A percentile compares a stretch with the other conserved stretches of the same genome.
phyloP scores from a whole-genome alignment of 2,888 invertebrate species.

The Heliothis peltigera region DNA sequence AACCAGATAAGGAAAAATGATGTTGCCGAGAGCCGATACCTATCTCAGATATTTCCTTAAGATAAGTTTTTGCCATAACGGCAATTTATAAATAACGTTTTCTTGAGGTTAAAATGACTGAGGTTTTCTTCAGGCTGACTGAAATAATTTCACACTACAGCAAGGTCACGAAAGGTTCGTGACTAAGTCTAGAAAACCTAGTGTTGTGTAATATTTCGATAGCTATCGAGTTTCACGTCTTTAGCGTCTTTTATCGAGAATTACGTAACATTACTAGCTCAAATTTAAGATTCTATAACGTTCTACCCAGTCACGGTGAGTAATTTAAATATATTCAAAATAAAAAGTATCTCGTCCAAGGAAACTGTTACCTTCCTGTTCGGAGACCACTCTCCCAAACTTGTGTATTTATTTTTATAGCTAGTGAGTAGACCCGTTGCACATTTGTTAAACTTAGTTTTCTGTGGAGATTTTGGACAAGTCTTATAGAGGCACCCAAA shows the following conservation, averaged over 20 bases:
- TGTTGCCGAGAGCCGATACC: slow-evolving; percentile 13
- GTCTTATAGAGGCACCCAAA: too few species aligned
- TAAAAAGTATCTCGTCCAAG: background rate
- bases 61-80: slow-evolving; percentile 9
- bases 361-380: too few species aligned
- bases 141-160: slow-evolving; percentile 61
- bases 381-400: too few species aligned
- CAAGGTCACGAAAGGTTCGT: slow-evolving; percentile 75
- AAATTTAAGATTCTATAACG: slow-evolving; percentile 22
- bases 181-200: slow-evolving; percentile 75
- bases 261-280: slow-evolving; percentile 58
- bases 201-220: slow-evolving; percentile 71
- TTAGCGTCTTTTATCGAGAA: slow-evolving; percentile 62
- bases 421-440: too few species aligned
- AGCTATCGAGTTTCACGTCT: slow-evolving; percentile 68
- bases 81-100: slow-evolving; percentile 19
- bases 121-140: slow-evolving; percentile 57
- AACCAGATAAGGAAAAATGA: slow-evolving; percentile 50
- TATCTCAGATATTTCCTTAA: slow-evolving; percentile 29
- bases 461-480: too few species aligned
- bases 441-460: too few species aligned
- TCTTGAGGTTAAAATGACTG: slow-evolving; percentile 19
- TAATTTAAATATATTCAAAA: background rate
- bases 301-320: background rate
- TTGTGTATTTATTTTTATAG: too few species aligned